Conservation (phyloP, 2,797 vertebrate genomes). For the Mallotus villosus region DNA sequence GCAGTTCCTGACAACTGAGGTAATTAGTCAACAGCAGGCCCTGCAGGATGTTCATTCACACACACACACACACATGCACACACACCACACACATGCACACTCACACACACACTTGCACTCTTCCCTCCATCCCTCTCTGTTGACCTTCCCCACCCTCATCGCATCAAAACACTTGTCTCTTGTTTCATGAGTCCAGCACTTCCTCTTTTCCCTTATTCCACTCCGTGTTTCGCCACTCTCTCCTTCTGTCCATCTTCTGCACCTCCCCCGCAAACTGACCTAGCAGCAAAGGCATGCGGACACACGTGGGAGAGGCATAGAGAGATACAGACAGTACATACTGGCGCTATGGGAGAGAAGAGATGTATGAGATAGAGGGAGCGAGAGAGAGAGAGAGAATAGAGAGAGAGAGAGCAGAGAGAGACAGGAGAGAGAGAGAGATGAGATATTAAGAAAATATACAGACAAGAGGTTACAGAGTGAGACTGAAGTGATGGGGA, state of each 20-base stretch:
- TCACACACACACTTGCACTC: slow-evolving; percentile 2
- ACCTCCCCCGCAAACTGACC: too few species aligned
- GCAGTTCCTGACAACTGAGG: slow-evolving; percentile 14
- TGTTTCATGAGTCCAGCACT: slow-evolving; percentile 66
- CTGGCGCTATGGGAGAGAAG: too few species aligned
- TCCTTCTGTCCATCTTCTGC: background rate
- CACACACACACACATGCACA: slow-evolving; percentile 9
- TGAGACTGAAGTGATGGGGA: background rate
- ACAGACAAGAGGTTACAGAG: background rate
- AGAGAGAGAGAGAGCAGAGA: too few species aligned
- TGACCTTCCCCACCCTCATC: slow-evolving; percentile 58
- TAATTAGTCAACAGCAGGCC: slow-evolving; percentile 35
- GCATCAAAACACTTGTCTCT: slow-evolving; percentile 51
- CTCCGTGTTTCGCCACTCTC: slow-evolving; percentile 4
- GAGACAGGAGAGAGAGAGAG: too few species aligned
- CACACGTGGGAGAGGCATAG: background rate
- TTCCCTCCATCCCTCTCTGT: slow-evolving; percentile 31
- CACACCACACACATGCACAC: background rate
- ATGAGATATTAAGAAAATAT: too few species aligned
- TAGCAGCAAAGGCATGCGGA: background rate
- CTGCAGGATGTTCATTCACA: slow-evolving; percentile 22
- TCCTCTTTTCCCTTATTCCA: slow-evolving; percentile 16
- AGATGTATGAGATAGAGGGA: too few species aligned
- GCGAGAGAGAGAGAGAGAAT: too few species aligned
- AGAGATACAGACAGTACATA: background rate